Evolutionary conservation across 2,113 vertebrate genomes (phyloP).

Genomic region (Saguinus midas): DNA sequence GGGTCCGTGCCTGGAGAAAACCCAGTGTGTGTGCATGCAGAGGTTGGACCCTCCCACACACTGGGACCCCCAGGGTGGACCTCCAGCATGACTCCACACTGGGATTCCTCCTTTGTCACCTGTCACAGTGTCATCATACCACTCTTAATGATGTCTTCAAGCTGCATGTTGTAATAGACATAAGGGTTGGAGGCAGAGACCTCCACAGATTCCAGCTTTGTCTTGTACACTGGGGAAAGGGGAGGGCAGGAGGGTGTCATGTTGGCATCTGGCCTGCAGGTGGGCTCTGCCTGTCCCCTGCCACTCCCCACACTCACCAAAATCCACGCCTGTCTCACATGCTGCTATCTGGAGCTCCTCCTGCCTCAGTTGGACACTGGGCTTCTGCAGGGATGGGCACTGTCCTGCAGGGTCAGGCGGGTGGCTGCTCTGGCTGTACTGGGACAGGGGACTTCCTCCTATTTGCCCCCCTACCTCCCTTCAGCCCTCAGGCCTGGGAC

Average conservation of each 20-base stretch:
- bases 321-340: slow-evolving; percentile 75
- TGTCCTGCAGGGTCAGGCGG: slow-evolving; percentile 76
- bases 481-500: not conserved
- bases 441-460: not conserved
- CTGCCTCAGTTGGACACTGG: not conserved
- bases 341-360: slow-evolving; percentile 59
- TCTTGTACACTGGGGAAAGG: slow-evolving; percentile 65
- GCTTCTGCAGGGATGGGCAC: slow-evolving; percentile 83
- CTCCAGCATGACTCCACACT: too few species aligned
- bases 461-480: too few species aligned
- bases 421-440: not conserved
- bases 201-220: not conserved
- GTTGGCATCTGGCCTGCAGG: not conserved
- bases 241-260: accelerated
- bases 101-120: not conserved
- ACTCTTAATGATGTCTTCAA: slow-evolving; percentile 69
- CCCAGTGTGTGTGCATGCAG: accelerated
- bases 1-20: slow-evolving; percentile 1
- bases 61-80: not conserved
- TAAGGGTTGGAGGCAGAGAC: not conserved
- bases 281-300: accelerated
- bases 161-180: slow-evolving; percentile 56
- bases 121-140: not conserved
- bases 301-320: slow-evolving; percentile 28
- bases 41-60: too few species aligned